Conservation (phyloP, 2,113 vertebrate species). For the Pterophyllum scalare region DNA sequence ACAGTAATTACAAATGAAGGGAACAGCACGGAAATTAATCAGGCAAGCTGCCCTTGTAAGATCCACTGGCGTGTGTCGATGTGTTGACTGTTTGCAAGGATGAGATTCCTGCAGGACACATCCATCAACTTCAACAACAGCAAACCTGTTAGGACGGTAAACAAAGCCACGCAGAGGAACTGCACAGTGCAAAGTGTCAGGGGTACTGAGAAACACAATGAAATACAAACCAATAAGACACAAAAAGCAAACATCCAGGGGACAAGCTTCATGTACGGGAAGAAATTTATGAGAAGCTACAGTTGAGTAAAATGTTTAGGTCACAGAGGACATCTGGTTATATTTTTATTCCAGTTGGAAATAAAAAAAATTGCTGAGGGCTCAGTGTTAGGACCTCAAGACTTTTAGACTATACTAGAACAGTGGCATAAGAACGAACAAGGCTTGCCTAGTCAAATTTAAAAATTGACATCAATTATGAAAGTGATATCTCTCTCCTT, state of each 20-base stretch:
- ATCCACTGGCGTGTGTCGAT: constrained; percentile 12
- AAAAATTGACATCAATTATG: not conserved
- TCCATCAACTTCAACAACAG: constrained; percentile 45
- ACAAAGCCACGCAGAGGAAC: constrained; percentile 23
- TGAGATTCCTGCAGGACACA: constrained; percentile 50
- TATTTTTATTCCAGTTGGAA: not conserved
- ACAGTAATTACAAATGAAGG: constrained; percentile 60
- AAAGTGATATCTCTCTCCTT: too few species aligned
- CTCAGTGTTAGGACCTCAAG: not conserved
- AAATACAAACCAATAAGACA: not conserved
- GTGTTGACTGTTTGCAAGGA: constrained; percentile 29
- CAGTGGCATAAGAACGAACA: not conserved
- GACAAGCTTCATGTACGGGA: not conserved
- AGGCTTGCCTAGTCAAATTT: not conserved
- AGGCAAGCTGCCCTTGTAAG: constrained; percentile 48
- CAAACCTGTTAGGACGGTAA: constrained; percentile 41
- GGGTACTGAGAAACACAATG: not conserved
- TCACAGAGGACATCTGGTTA: not conserved
- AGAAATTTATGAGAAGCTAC: not conserved
- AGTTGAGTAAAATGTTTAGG: not conserved
- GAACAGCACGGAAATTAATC: constrained; percentile 59
- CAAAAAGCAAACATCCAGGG: not conserved
- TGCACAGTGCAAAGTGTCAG: constrained; percentile 7
- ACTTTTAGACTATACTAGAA: not conserved
- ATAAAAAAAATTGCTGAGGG: not conserved